These are phyloP conservation scores for Hemicordylus capensis DNA, from an alignment of 2,113 vertebrate species.

Conservation along the genomic window DNA sequence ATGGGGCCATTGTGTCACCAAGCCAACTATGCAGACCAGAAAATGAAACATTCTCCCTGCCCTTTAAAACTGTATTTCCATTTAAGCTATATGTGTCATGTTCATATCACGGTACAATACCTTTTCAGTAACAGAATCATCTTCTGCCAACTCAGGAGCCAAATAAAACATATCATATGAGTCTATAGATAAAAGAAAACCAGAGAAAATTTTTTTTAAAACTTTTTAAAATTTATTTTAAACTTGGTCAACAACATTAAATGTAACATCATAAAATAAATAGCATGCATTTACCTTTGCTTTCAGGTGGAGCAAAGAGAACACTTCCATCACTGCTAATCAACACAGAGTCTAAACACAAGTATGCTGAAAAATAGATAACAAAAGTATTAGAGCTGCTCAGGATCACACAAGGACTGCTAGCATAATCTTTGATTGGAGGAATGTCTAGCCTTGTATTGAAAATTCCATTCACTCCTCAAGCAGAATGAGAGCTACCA, in stretches of 20 bases:
- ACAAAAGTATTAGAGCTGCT: not conserved
- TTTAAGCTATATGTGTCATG: not conserved
- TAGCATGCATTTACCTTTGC: conserved; percentile 76
- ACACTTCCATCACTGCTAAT: conserved; percentile 82
- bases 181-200: conserved; percentile 67
- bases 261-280: not conserved
- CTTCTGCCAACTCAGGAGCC: conserved; percentile 87
- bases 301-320: conserved; percentile 80
- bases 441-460: not conserved
- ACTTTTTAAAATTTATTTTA: no score
- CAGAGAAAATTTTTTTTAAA: conserved; percentile 48
- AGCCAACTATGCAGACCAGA: not conserved
- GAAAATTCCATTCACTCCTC: no score
- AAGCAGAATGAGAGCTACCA: no score
- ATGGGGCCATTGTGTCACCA: not conserved
- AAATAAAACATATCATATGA: conserved; percentile 84
- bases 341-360: conserved; percentile 85
- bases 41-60: not conserved
- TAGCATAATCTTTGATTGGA: not conserved
- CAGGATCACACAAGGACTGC: not conserved
- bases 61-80: conserved; percentile 15
- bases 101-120: conserved; percentile 65
- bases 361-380: conserved; percentile 73
- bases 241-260: not conserved
- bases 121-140: conserved; percentile 87